phyloP scores from a whole-genome alignment of 2,113 vertebrate species.

The Cyanoderma ruficeps region DNA sequence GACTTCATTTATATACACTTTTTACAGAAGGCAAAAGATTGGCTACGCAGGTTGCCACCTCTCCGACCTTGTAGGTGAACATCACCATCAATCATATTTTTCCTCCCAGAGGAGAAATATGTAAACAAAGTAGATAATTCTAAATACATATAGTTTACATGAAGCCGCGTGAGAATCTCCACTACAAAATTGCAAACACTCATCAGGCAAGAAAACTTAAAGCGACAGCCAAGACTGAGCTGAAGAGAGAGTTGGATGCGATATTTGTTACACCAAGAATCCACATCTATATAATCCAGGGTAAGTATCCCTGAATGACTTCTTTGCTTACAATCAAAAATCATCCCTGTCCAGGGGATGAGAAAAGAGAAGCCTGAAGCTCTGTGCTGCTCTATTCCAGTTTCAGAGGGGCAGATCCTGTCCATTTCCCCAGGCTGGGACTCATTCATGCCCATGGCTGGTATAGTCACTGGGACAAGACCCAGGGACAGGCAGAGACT shows the following conservation, averaged over 20 bases:
- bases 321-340: not conserved
- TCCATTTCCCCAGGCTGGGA: not conserved
- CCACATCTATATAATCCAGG: not conserved
- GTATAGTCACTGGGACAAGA: not conserved
- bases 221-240: not conserved
- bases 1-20: too few relatives aligned
- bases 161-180: too few relatives aligned
- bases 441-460: not conserved
- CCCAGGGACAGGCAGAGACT: not conserved
- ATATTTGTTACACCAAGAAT: not conserved
- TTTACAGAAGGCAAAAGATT: too few relatives aligned
- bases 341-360: not conserved
- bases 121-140: too few relatives aligned
- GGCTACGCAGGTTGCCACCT: too few relatives aligned
- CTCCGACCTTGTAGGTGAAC: too few relatives aligned
- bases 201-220: too few relatives aligned
- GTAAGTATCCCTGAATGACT: not conserved
- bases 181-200: too few relatives aligned
- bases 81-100: too few relatives aligned
- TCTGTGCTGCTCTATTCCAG: not conserved
- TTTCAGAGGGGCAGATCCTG: not conserved
- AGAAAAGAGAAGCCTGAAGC: not conserved
- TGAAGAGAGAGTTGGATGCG: not conserved
- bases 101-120: too few relatives aligned
- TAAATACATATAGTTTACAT: too few relatives aligned